These are phyloP conservation scores for Anthonomus grandis DNA, from an alignment of 1,140 invertebrate species.

Conservation along the genomic window DNA sequence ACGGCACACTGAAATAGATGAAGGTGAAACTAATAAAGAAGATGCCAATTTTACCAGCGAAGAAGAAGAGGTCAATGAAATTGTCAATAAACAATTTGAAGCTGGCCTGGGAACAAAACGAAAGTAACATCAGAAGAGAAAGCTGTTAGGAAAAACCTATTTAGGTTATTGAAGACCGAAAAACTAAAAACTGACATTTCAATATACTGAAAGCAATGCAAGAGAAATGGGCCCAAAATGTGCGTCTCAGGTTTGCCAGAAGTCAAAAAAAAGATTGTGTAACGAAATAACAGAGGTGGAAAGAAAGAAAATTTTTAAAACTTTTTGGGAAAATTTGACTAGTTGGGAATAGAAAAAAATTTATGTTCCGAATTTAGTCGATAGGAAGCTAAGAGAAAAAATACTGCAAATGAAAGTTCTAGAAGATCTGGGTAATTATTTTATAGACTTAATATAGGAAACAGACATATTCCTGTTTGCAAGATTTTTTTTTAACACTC, in stretches of 20 bases:
- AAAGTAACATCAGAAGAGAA: not conserved
- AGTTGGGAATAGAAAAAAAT: not conserved
- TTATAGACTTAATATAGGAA: not conserved
- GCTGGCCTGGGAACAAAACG: not conserved
- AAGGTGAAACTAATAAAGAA: no score
- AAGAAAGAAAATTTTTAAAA: not conserved
- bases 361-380: not conserved
- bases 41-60: no score
- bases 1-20: no score
- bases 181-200: not conserved
- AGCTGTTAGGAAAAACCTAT: not conserved
- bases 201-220: not conserved
- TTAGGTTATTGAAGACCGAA: not conserved
- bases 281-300: not conserved
- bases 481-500: not conserved
- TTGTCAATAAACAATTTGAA: not conserved
- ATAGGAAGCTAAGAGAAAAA: not conserved
- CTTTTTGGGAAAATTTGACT: slow-evolving; percentile 1
- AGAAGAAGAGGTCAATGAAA: not conserved
- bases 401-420: not conserved
- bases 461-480: not conserved
- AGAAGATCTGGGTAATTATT: not conserved
- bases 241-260: not conserved
- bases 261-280: not conserved
- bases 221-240: not conserved